Percentiles rank a stretch among this genome's conserved stretches.
phyloP scores from a whole-genome alignment of 1,140 invertebrate species.

The Rhagoletis zephyria region DNA sequence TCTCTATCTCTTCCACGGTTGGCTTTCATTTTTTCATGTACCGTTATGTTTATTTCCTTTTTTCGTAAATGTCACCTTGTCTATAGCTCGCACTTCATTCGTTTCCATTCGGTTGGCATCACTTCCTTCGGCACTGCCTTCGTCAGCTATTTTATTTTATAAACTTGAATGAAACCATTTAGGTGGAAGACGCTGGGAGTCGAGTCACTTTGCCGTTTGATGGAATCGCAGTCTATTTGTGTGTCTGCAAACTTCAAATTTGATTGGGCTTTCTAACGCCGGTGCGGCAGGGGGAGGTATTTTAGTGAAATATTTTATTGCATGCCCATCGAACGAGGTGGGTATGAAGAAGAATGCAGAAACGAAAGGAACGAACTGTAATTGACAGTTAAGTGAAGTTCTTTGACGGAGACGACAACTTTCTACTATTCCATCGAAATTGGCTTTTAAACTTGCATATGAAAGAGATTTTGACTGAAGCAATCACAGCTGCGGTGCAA shows the following conservation, averaged over 20 bases:
- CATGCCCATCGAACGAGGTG: not conserved
- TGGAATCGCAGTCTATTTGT: conserved; percentile 42
- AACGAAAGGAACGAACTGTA: not conserved
- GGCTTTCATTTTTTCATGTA: not conserved
- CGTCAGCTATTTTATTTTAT: conserved; percentile 1
- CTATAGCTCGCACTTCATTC: not conserved
- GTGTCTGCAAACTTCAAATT: conserved; percentile 50
- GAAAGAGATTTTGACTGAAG: not conserved
- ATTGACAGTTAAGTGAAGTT: conserved; percentile 50
- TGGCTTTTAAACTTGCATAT: conserved; percentile 3
- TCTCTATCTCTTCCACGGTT: not conserved
- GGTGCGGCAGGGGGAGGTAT: not conserved
- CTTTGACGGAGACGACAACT: conserved; percentile 21
- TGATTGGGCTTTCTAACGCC: not conserved
- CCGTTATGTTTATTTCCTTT: not conserved
- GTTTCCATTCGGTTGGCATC: not conserved
- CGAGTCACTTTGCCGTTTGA: conserved; percentile 13
- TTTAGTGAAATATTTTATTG: conserved; percentile 24
- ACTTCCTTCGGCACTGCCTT: not conserved
- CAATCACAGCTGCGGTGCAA: not conserved
- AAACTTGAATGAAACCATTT: conserved; percentile 40
- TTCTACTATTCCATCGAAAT: not conserved
- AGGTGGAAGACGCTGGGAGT: conserved; percentile 7
- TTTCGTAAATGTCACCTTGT: not conserved
- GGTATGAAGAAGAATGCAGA: not conserved